These are phyloP conservation scores for Pteropus rufus DNA, from an alignment of 2,797 vertebrate genomes.

Conservation along the genomic window DNA sequence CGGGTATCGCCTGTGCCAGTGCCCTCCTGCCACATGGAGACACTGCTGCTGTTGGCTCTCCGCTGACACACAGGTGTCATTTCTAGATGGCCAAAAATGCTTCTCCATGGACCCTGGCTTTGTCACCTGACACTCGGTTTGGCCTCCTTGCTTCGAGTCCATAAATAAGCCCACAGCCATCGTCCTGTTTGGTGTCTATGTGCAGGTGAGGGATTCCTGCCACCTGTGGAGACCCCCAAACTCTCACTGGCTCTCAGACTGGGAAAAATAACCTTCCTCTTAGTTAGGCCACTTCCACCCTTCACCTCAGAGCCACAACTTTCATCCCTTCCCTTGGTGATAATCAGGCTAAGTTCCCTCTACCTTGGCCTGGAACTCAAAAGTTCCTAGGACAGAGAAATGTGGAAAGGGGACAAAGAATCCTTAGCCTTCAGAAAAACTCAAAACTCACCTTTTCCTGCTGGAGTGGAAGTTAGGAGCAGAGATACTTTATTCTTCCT, in stretches of 20 bases:
- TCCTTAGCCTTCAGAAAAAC: background rate
- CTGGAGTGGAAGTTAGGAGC: background rate
- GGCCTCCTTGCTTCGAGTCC: background rate
- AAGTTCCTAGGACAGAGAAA: background rate
- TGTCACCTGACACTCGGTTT: background rate
- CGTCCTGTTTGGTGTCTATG: background rate
- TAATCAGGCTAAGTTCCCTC: background rate
- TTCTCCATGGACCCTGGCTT: background rate
- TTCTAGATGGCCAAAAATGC: background rate
- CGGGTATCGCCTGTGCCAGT: background rate
- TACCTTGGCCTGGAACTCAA: background rate
- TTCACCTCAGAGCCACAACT: background rate
- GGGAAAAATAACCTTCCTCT: background rate
- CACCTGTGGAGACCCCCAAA: rapidly evolving
- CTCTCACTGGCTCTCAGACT: too few species aligned
- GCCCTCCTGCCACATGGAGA: background rate
- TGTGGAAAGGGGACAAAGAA: background rate
- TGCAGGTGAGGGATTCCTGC: background rate
- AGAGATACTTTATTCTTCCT: background rate
- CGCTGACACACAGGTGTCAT: background rate
- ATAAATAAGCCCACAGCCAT: too few species aligned
- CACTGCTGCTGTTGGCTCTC: background rate
- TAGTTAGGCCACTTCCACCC: rapidly evolving
- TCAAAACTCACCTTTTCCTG: background rate
- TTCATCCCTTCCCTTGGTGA: background rate